Base-by-base conservation (phyloP, 2,113 vertebrate species). In the Anseranas semipalmata region DNA sequence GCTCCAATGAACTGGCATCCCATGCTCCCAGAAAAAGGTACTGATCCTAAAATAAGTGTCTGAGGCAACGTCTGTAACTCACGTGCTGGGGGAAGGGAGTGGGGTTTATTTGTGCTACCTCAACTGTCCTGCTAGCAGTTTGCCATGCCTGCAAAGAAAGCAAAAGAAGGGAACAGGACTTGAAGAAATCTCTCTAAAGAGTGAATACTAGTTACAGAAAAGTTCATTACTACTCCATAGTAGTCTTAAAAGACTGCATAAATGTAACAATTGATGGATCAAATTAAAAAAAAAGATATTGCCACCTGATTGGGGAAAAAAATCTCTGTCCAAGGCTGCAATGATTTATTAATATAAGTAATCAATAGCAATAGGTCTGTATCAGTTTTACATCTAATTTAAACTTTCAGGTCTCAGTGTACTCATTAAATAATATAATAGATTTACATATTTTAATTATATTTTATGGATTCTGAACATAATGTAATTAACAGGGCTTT, bases 361-460 rank as follows among this genome's bases (percentile, higher is more conserved):
- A 98, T 98, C 98, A 87, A 98, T 97, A 96, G 77, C 86, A 93
- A 77, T 97, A 96, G 96, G 90, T 93, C 88, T 50, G n/a, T 97
- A 97, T 97, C 97, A 97, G 97, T 97, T 98, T 97, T 92, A 97
- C 78, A 97, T 95, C 96, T 97, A 97, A 98, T 97, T 97, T 98
- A 97, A 98, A 97, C 81, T 97, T 97, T 91, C 94, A 97, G 96
- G 94, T 97, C 96, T 97, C 96, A 93, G 89, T 96, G 98, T 98
- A 97, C 96, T 97, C 96, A 96, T 98, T 98, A 98, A 98, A 97
- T 96, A 96, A 95, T 94, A 98, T 97, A 98, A 98, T 97, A 96
- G 96, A 98, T 98, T 97, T 98, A 98, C 97, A 98, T 98, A 98
- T 97, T 98, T 98, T 98, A 98, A 98, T 98, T 98, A 98, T 97